phyloP scores from a whole-genome alignment of 2,797 vertebrate genomes.

The Gobio occitaniae region DNA sequence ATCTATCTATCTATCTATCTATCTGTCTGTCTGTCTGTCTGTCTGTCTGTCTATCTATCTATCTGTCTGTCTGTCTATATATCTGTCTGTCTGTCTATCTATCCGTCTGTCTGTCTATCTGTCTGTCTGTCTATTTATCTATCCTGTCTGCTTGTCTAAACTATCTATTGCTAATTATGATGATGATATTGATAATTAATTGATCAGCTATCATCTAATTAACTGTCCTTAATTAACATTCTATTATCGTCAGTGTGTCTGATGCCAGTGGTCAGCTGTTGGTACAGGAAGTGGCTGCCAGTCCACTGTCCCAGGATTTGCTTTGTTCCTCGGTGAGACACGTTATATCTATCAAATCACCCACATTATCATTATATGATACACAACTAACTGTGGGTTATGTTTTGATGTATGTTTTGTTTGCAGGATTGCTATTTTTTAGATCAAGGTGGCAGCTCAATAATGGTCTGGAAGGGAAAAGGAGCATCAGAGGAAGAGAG shows the following conservation, averaged over 20 bases:
- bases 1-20: rapidly evolving
- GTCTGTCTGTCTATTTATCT: background rate
- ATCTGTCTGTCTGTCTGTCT: rapidly evolving
- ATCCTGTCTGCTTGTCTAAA: background rate
- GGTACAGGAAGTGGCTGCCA: conserved; percentile 87
- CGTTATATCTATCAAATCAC: background rate
- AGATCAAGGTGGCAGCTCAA: conserved; percentile 84
- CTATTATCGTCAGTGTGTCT: conserved; percentile 78
- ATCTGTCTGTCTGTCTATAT: too few species aligned
- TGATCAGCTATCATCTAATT: background rate
- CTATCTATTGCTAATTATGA: background rate
- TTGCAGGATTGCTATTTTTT: conserved; percentile 88
- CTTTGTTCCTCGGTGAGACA: conserved; percentile 82
- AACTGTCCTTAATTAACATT: background rate
- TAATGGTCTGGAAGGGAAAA: conserved; percentile 92
- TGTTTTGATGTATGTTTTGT: too few species aligned
- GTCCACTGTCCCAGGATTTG: conserved; percentile 88
- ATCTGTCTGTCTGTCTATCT: too few species aligned
- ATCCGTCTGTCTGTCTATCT: too few species aligned
- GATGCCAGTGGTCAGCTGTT: conserved; percentile 84
- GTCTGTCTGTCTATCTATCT: too few species aligned
- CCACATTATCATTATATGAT: background rate
- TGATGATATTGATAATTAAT: background rate
- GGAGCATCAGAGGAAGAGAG: conserved; percentile 82
- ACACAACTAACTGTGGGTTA: background rate